phyloP scores from a whole-genome alignment of 2,888 invertebrate genomes.

The Trilocha varians region DNA sequence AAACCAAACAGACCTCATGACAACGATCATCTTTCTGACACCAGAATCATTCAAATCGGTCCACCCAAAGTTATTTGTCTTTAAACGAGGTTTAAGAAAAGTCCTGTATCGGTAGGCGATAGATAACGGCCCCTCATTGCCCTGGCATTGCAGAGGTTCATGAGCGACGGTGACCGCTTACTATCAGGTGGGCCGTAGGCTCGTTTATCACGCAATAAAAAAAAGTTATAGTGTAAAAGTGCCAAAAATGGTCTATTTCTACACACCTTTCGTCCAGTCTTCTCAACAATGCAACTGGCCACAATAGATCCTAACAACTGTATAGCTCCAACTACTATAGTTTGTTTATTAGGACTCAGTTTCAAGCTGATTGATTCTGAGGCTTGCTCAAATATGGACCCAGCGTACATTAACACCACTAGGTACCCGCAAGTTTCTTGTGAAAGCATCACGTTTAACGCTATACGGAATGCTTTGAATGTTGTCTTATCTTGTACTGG shows the following conservation, averaged over 20 bases:
- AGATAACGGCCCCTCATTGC: too few relatives aligned
- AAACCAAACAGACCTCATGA: too few relatives aligned
- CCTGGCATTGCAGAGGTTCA: too few relatives aligned
- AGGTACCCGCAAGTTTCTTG: slow-evolving; percentile 67
- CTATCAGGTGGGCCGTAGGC: too few relatives aligned
- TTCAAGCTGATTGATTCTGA: slow-evolving; percentile 56
- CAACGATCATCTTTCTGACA: too few relatives aligned
- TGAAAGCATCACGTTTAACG: slow-evolving; percentile 61
- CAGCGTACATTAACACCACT: slow-evolving; percentile 65
- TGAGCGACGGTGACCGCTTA: too few relatives aligned
- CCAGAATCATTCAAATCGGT: too few relatives aligned
- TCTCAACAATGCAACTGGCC: slow-evolving; percentile 62
- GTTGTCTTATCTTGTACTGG: slow-evolving; percentile 60
- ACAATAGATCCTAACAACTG: slow-evolving; percentile 59
- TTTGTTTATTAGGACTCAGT: slow-evolving; percentile 63
- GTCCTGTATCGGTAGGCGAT: too few relatives aligned
- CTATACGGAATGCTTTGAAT: slow-evolving; percentile 61
- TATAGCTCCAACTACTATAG: slow-evolving; percentile 57
- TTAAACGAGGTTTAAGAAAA: too few relatives aligned
- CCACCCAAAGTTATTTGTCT: too few relatives aligned
- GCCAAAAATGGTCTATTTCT: neutral
- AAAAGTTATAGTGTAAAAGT: too few relatives aligned
- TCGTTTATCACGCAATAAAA: too few relatives aligned
- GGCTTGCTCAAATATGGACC: slow-evolving; percentile 62
- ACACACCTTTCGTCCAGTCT: slow-evolving; percentile 59